Evolutionary conservation across 2,113 vertebrate species (phyloP).

Genomic region (Pseudorhombus dupliciocellatus): DNA sequence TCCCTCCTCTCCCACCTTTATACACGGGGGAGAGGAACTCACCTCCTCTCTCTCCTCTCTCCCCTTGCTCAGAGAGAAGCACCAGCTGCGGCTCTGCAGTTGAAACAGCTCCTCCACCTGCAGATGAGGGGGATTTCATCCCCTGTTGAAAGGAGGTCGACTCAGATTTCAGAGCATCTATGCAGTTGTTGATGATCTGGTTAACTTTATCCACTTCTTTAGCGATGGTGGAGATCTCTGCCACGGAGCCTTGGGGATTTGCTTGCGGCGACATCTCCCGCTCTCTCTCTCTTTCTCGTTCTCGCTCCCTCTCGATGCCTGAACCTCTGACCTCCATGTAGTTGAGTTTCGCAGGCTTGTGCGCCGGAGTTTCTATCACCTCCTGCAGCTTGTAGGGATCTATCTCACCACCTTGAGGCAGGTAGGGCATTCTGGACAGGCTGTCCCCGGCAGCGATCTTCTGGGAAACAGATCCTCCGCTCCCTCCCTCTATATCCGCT

Average conservation of each 20-base stretch:
- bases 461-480: slow-evolving; percentile 82
- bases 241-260: slow-evolving; percentile 88
- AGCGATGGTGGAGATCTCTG: slow-evolving; percentile 97
- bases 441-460: slow-evolving; percentile 84
- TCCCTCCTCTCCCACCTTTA: slow-evolving; percentile 82
- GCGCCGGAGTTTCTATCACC: slow-evolving; percentile 85
- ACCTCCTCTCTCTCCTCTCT: slow-evolving; percentile 56
- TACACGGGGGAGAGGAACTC: slow-evolving; percentile 92
- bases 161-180: slow-evolving; percentile 97
- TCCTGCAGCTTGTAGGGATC: slow-evolving; percentile 93
- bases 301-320: slow-evolving; percentile 70
- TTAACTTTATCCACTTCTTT: slow-evolving; percentile 99
- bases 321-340: slow-evolving; percentile 96
- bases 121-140: slow-evolving; percentile 81
- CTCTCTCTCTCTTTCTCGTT: slow-evolving; percentile 52
- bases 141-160: slow-evolving; percentile 94
- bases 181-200: slow-evolving; percentile 99
- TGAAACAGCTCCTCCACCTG: slow-evolving; percentile 83
- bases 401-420: slow-evolving; percentile 84
- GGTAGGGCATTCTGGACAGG: slow-evolving; percentile 89
- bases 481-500: slow-evolving; percentile 88
- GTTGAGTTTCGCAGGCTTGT: slow-evolving; percentile 89
- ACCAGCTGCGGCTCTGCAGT: slow-evolving; percentile 90
- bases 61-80: slow-evolving; percentile 90
- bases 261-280: slow-evolving; percentile 81